A percentile compares a stretch with the other conserved stretches of the same genome.
Conservation (phyloP, 2,888 invertebrate genomes). For the Drosophila nr. medialis region DNA sequence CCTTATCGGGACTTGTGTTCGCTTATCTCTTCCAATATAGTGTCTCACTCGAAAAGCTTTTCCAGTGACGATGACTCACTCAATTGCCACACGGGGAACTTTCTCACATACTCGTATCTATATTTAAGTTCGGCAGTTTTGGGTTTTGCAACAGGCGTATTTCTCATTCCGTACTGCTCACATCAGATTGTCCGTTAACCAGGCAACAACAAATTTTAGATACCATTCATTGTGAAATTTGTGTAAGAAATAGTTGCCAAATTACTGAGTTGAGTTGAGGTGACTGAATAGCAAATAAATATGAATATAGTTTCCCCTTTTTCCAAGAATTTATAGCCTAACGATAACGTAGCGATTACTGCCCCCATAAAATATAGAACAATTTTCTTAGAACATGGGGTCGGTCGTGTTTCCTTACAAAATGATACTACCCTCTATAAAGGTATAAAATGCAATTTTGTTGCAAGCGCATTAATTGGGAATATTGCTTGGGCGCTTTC, state of each 20-base stretch:
- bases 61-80: slow-evolving; percentile 26
- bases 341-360: not conserved
- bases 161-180: not conserved
- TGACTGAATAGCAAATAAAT: not conserved
- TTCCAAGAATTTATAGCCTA: not conserved
- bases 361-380: not conserved
- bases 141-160: not conserved
- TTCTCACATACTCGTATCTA: slow-evolving; percentile 7
- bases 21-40: slow-evolving; percentile 14
- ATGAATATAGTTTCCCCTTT: not conserved
- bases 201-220: not conserved
- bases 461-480: not conserved
- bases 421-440: not conserved
- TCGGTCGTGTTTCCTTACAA: not conserved
- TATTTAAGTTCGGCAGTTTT: not conserved
- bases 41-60: slow-evolving; percentile 20
- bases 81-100: slow-evolving; percentile 3
- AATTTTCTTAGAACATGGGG: not conserved
- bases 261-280: not conserved
- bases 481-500: not conserved
- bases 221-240: slow-evolving; percentile 3
- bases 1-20: slow-evolving; percentile 6
- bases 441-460: not conserved
- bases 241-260: not conserved
- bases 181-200: not conserved